Evolutionary conservation across 2,888 invertebrate species (phyloP).

Genomic region (Trichopoda pennipes): DNA sequence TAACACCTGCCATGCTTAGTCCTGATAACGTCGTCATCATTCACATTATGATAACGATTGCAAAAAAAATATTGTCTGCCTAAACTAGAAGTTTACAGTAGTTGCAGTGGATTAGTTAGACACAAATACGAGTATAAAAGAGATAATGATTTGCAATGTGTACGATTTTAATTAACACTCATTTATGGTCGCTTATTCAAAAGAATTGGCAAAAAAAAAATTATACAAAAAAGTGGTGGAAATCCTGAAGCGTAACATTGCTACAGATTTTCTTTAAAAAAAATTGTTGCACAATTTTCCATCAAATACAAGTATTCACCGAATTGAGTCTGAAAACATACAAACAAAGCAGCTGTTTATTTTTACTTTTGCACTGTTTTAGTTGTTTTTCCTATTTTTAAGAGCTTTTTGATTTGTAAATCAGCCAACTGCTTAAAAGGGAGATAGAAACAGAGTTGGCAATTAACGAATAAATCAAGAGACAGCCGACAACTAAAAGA

Average conservation of each 20-base stretch:
- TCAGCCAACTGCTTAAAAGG: slow-evolving; percentile 25
- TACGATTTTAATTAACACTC: slow-evolving; percentile 29
- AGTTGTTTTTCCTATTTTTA: slow-evolving; percentile 9
- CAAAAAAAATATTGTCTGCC: no score
- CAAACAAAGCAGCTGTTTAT: slow-evolving; percentile 46
- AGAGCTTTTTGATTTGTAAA: slow-evolving; percentile 43
- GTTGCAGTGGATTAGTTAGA: no score
- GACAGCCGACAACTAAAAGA: slow-evolving; percentile 47
- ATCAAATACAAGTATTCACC: not conserved
- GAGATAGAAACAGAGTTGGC: slow-evolving; percentile 12
- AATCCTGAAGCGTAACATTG: slow-evolving; percentile 62
- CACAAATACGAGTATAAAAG: slow-evolving; percentile 6
- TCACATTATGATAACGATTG: no score
- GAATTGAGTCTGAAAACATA: slow-evolving; percentile 4
- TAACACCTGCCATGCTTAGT: no score
- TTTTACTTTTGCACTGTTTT: not conserved
- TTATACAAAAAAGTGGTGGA: slow-evolving; percentile 16
- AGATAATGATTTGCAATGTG: slow-evolving; percentile 26
- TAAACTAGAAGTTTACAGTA: not conserved
- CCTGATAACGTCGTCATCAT: no score
- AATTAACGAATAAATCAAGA: slow-evolving; percentile 20
- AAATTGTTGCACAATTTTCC: slow-evolving; percentile 48
- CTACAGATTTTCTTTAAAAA: slow-evolving; percentile 37
- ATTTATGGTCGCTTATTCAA: slow-evolving; percentile 32
- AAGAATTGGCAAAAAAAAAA: not conserved